Evolutionary conservation across 2,888 invertebrate genomes (phyloP), one percentile per base, ranked within the genome.

Genomic region (Eustalomyia histrio): DNA sequence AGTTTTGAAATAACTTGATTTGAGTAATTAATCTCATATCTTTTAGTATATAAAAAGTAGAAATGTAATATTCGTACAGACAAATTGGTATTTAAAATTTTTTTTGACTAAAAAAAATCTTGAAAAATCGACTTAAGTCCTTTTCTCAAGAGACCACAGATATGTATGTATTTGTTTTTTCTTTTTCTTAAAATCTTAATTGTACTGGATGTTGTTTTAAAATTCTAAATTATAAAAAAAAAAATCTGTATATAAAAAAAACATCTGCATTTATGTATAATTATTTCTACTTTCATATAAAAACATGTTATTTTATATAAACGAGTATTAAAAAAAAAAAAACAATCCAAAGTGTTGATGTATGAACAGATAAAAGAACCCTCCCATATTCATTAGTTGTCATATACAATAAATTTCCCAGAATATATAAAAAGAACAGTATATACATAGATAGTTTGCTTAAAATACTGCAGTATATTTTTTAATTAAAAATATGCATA

Each of bases 331-430:
- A 39, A 39, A 39, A 39, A 39, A 39, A 12, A 39, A 39, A 39
- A 39, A 39, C 9, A 12, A 12, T 35, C 35, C 47, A 24, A 67
- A 67, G 65, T 55, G 65, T 55, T 67, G 55, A 39, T 35, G 65
- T 43, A 17, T 17, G 35, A 63, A 24, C 50, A 63, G 14, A 43
- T 43, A 47, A 5, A 50, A 17, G n/a, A n/a, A n/a, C n/a, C 14
- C 55, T 47, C 43, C 29, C 29, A 7, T 47, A 47, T 47, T 47
- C 43, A 47, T 47, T 47, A 47, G 43, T 14, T 47, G 43, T 43
- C 43, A 43, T 14, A 43, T 7, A 47, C 14, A 39, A 39, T n/a
- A 47, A 47, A 47, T 9, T 39, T 12, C 39, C 43, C 6, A 47
- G n/a, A 47, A 47, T n/a, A 47, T 47, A 14, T 14, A 5, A 14